Conservation (phyloP, 1,140 invertebrate species). For the Amphibalanus amphitrite region DNA sequence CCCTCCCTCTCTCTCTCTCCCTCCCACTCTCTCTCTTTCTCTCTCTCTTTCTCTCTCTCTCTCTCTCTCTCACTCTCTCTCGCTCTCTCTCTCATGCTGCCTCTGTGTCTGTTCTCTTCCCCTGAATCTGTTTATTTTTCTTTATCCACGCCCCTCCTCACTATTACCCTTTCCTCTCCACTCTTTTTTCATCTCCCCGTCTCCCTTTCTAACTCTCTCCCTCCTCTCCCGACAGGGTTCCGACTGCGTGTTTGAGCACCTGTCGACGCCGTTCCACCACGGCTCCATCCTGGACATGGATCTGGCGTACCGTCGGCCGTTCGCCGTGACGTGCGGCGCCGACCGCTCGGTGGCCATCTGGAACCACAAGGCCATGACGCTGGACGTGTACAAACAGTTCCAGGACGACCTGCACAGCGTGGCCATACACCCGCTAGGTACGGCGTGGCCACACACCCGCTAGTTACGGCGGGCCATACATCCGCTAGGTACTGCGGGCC, state of each 20-base stretch:
- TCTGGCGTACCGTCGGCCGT: not conserved
- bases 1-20: too few species aligned
- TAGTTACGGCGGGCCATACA: not conserved
- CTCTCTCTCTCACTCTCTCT: too few species aligned
- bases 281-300: constrained; percentile 24
- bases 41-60: too few species aligned
- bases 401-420: constrained; percentile 59
- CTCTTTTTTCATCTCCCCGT: too few species aligned
- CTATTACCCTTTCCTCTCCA: too few species aligned
- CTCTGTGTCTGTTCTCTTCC: too few species aligned
- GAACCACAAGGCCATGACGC: constrained; percentile 63
- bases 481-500: constrained; percentile 32
- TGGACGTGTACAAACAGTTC: constrained; percentile 64
- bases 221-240: constrained; percentile 18
- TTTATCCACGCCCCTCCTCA: too few species aligned
- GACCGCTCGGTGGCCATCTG: constrained; percentile 72
- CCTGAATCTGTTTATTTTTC: too few species aligned
- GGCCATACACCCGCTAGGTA: constrained; percentile 53
- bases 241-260: constrained; percentile 27
- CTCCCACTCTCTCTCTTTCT: too few species aligned
- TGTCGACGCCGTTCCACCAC: constrained; percentile 55
- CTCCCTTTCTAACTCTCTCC: too few species aligned
- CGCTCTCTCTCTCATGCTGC: too few species aligned
- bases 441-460: not conserved
- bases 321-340: constrained; percentile 63